Base-by-base conservation (phyloP, 2,797 vertebrate genomes). In the Enteromius trimaculatus region DNA sequence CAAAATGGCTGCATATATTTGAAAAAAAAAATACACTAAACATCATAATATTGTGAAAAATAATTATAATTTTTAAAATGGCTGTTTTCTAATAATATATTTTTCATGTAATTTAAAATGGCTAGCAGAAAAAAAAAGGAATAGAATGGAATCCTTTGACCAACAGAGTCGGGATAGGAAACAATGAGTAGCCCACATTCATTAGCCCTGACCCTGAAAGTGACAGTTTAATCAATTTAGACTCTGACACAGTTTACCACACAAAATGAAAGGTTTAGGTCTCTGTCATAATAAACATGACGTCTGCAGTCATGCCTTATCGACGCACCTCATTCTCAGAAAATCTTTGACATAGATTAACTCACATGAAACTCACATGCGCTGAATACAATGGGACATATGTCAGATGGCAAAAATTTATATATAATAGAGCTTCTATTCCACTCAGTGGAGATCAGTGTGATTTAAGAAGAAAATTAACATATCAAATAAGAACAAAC, bases 361-460 rank as follows among this genome's bases (percentile, higher is more conserved):
- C 42, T 81, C 60, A 81, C 55, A 75, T 26, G 70, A 51, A 39
- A 42, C 69, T 80, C 85, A 90, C 86, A 77, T 69, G 47, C 70
- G 14, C 21, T 34, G 21, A 80, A 42, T 69, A 53, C 16, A 51
- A 51, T 29, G n/a, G 58, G 65, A 26, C 3, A 34, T n/a, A 29
- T 62, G 44, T 31, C 26, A 3, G 16, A 55, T 39, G n/a, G 4
- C 53, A n/a, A 9, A 58, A 58, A 23, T 23, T 1, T 8, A 66
- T 66, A 21, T 37, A 16, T 39, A 37, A 66, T 14, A 21, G 3
- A 58, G 11, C 9, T 58, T 23, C 21, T 3, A 11, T 23, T 58
- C 55, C 55, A 11, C 26, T 26, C 37, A 3, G n/a, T 29, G 11
- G 39, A 31, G 39, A 49, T 29, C 9, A 47, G 31, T 34, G 29